A percentile compares a stretch with the other conserved stretches of the same genome.
phyloP scores from a whole-genome alignment of 1,140 invertebrate genomes.

The Sarcophaga bullata region DNA sequence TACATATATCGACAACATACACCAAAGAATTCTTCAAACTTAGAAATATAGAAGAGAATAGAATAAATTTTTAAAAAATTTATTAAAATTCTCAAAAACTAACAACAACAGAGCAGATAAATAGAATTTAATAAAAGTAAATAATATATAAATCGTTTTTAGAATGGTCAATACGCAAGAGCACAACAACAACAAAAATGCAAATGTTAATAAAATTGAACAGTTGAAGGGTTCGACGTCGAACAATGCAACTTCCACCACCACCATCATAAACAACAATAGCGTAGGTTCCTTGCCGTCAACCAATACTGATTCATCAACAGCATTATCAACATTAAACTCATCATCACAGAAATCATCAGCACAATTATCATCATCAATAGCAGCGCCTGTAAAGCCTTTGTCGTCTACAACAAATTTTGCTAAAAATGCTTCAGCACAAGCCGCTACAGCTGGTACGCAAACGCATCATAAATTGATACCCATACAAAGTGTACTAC shows the following conservation, averaged over 20 bases:
- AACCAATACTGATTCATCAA: neutral
- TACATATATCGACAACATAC: neutral
- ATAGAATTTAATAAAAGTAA: neutral
- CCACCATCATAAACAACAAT: neutral
- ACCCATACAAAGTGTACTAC: conserved; percentile 45
- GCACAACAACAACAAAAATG: conserved; percentile 30
- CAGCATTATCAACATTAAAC: conserved; percentile 9
- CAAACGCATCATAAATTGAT: conserved; percentile 45
- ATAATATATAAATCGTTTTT: neutral
- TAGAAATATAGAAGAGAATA: neutral
- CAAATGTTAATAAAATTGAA: conserved; percentile 38
- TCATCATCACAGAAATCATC: conserved; percentile 17
- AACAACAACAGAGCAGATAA: neutral
- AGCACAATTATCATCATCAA: neutral
- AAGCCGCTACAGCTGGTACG: neutral
- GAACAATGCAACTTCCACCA: neutral
- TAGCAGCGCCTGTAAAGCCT: conserved; percentile 24
- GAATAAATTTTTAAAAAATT: neutral
- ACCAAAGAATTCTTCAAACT: neutral
- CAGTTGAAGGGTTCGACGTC: conserved; percentile 27
- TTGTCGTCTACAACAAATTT: conserved; percentile 33
- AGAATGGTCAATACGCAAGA: conserved; percentile 41
- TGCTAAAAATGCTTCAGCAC: conserved; percentile 37
- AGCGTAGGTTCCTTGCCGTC: conserved; percentile 31
- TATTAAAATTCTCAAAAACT: neutral